Percentiles rank a stretch among this genome's conserved stretches.
phyloP scores from a whole-genome alignment of 2,888 invertebrate species.

The Prosopocoilus inquinatus region DNA sequence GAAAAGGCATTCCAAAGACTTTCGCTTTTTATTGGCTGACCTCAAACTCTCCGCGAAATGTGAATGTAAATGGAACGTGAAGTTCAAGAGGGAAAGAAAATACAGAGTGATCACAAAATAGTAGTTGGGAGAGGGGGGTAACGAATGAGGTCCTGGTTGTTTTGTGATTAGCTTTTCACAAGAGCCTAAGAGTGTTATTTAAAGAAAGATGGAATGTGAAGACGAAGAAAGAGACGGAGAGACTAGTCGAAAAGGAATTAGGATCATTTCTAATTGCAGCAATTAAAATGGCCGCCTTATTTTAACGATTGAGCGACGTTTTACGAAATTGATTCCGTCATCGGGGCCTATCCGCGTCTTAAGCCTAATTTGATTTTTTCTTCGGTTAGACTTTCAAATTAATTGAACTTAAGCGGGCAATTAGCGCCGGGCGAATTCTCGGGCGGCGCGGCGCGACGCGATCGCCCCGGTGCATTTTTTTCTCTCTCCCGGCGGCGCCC shows the following conservation, averaged over 20 bases:
- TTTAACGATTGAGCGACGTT: constrained; percentile 17
- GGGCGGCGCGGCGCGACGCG: too few species aligned
- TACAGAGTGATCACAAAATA: too few species aligned
- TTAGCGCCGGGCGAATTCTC: neutral
- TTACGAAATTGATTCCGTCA: neutral
- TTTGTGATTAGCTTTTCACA: too few species aligned
- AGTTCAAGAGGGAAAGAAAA: too few species aligned
- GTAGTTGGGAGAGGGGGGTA: too few species aligned
- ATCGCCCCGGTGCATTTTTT: neutral
- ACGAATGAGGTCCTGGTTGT: too few species aligned
- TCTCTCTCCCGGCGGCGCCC: too few species aligned
- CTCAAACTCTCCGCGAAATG: too few species aligned
- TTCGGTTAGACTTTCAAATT: constrained; percentile 8
- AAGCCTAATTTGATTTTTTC: constrained; percentile 12
- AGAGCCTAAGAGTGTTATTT: too few species aligned
- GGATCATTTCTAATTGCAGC: constrained; percentile 22
- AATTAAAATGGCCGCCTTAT: constrained; percentile 20
- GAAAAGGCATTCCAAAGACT: too few species aligned
- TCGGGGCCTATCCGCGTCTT: neutral
- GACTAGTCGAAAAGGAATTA: constrained; percentile 3
- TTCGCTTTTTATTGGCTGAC: too few species aligned
- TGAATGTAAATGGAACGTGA: too few species aligned
- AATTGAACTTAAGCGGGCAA: neutral
- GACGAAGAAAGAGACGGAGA: neutral
- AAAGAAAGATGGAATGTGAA: neutral